phyloP scores from a whole-genome alignment of 2,888 invertebrate species.

The Boloria euphrosyne region DNA sequence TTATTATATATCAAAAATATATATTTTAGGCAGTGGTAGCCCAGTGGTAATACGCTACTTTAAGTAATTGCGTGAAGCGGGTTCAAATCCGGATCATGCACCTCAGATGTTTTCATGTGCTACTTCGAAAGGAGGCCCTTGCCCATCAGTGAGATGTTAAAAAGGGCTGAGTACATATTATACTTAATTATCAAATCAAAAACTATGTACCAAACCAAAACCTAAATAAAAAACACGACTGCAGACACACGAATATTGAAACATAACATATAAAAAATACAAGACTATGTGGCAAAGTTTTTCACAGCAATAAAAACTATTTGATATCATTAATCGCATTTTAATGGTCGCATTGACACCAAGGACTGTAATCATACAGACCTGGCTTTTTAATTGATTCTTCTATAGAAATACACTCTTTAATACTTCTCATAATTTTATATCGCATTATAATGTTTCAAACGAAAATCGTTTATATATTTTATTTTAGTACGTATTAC shows the following conservation, averaged over 20 bases:
- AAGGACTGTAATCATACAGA: slow-evolving; percentile 15
- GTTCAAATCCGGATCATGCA: too few species aligned
- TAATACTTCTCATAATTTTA: slow-evolving; percentile 6
- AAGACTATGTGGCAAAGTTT: slow-evolving; percentile 5
- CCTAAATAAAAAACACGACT: too few species aligned
- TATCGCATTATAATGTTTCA: slow-evolving; percentile 3
- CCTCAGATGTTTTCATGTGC: too few species aligned
- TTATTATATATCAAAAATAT: too few species aligned
- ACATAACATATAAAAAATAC: background rate
- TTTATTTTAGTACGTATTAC: background rate
- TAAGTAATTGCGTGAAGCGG: too few species aligned
- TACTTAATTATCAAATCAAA: too few species aligned
- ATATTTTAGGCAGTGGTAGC: too few species aligned
- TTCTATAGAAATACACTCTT: slow-evolving; percentile 2
- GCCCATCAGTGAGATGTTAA: too few species aligned
- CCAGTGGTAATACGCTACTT: too few species aligned
- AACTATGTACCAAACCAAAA: too few species aligned
- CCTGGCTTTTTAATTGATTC: slow-evolving; percentile 12
- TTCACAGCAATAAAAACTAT: slow-evolving; percentile 30
- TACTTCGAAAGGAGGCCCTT: too few species aligned
- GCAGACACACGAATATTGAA: background rate
- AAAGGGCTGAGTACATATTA: too few species aligned
- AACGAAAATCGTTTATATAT: background rate
- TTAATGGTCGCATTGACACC: slow-evolving; percentile 28
- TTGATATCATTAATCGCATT: slow-evolving; percentile 26